A percentile compares a stretch with the other conserved stretches of the same genome.
Conservation (phyloP, 2,797 vertebrate genomes). For the Myotis findleyi region DNA sequence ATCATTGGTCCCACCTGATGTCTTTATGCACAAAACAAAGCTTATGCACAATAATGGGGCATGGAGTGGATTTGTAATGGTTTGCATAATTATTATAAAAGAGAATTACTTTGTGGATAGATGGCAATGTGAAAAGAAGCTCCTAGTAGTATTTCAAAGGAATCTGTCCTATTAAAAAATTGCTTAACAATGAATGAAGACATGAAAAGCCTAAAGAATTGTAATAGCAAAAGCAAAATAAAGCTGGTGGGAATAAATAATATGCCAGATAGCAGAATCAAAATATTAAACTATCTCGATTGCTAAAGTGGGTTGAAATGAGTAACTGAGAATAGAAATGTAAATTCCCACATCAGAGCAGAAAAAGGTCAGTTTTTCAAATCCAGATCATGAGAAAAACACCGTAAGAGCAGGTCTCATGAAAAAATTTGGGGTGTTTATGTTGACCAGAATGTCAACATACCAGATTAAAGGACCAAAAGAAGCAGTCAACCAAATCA, state of each 20-base stretch:
- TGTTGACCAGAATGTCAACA: neutral
- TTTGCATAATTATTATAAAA: neutral
- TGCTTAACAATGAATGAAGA: slow-evolving; percentile 4
- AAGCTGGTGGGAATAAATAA: neutral
- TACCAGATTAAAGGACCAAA: neutral
- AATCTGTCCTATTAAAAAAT: neutral
- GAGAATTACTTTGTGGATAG: neutral
- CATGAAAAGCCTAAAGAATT: slow-evolving; percentile 2
- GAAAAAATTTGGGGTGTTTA: neutral
- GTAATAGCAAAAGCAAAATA: neutral
- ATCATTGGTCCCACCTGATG: neutral
- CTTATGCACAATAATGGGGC: neutral
- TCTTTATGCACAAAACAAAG: neutral
- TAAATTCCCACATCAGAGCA: neutral
- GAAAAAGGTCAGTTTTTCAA: neutral
- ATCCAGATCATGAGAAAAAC: neutral
- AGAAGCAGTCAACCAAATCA: neutral
- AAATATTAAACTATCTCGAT: slow-evolving; percentile 19
- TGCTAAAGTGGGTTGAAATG: slow-evolving; percentile 24
- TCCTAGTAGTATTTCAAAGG: neutral
- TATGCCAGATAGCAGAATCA: neutral
- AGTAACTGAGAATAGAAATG: slow-evolving; percentile 34
- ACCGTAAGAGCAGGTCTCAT: neutral
- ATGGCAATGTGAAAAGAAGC: slow-evolving; percentile 4
- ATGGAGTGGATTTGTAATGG: neutral